A percentile compares a stretch with the other conserved stretches of the same genome.
Evolutionary conservation across 2,888 invertebrate genomes (phyloP).

Genomic region (Agrochola lychnidis): DNA sequence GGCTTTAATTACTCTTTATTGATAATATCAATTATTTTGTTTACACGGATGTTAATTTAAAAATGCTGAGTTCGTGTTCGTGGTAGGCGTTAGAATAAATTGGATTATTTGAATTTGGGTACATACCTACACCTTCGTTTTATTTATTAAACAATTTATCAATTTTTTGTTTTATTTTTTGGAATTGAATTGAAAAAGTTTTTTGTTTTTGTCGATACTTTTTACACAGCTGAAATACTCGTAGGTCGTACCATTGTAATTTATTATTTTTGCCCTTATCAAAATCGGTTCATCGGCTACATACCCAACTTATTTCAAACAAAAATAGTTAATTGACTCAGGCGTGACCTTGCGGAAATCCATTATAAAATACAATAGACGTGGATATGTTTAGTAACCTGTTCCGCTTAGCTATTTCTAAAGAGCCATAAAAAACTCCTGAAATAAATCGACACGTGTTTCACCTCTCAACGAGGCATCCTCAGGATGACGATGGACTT

Average conservation of each 20-base stretch:
- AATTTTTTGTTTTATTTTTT: constrained; percentile 18
- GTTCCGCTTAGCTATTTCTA: too few species aligned
- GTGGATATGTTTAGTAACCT: too few species aligned
- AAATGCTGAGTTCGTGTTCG: constrained; percentile 26
- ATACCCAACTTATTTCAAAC: not conserved
- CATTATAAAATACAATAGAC: too few species aligned
- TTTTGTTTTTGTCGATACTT: constrained; percentile 25
- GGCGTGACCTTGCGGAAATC: too few species aligned
- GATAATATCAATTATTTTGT: constrained; percentile 61
- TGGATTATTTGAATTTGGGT: constrained; percentile 39
- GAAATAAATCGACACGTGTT: too few species aligned
- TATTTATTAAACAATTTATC: constrained; percentile 52
- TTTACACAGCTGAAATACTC: constrained; percentile 32
- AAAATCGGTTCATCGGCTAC: not conserved
- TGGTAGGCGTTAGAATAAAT: constrained; percentile 34
- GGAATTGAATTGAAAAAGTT: constrained; percentile 37
- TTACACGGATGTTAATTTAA: constrained; percentile 57
- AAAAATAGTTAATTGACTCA: too few species aligned
- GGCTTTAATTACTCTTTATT: constrained; percentile 60
- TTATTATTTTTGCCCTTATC: constrained; percentile 25
- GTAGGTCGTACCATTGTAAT: not conserved
- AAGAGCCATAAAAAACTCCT: too few species aligned
- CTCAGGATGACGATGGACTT: too few species aligned
- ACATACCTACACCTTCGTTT: constrained; percentile 9
- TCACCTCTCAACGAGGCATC: too few species aligned